Evolutionary conservation across 2,113 vertebrate genomes (phyloP).

Genomic region (Phalacrocorax carbo): DNA sequence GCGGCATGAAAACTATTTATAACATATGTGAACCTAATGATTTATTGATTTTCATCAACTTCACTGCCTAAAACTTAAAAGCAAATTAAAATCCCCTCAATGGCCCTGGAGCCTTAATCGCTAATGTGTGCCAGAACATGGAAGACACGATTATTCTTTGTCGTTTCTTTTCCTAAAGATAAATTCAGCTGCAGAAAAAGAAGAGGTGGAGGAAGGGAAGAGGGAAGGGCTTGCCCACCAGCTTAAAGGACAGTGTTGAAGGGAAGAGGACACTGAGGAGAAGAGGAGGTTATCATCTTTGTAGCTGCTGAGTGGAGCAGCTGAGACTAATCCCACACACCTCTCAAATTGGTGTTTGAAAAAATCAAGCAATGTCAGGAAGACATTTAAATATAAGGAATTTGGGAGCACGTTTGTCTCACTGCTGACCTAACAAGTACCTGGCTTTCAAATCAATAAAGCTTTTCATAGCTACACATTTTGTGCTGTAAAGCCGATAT

Average conservation of each 20-base stretch:
- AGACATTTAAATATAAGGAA: neutral
- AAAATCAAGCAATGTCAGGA: neutral
- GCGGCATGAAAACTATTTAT: conserved; percentile 57
- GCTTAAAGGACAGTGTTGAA: neutral
- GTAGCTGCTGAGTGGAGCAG: neutral
- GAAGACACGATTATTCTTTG: conserved; percentile 14
- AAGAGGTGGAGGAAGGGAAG: neutral
- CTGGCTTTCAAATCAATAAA: neutral
- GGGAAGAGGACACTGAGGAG: neutral
- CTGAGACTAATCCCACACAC: neutral
- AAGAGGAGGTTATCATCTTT: neutral
- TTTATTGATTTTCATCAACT: conserved; percentile 67
- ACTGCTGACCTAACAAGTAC: neutral
- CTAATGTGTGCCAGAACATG: conserved; percentile 20
- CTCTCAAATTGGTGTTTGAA: neutral
- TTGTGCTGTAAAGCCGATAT: neutral
- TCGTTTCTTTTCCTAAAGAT: conserved; percentile 16
- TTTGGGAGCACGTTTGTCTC: neutral
- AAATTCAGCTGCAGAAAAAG: conserved; percentile 22
- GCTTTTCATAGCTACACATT: neutral
- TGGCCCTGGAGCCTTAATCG: conserved; percentile 29
- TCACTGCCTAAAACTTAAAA: conserved; percentile 63
- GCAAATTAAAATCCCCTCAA: conserved; percentile 65
- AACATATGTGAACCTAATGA: conserved; percentile 61
- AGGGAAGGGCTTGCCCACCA: neutral